phyloP scores from a whole-genome alignment of 2,797 vertebrate genomes.

The Falco peregrinus region DNA sequence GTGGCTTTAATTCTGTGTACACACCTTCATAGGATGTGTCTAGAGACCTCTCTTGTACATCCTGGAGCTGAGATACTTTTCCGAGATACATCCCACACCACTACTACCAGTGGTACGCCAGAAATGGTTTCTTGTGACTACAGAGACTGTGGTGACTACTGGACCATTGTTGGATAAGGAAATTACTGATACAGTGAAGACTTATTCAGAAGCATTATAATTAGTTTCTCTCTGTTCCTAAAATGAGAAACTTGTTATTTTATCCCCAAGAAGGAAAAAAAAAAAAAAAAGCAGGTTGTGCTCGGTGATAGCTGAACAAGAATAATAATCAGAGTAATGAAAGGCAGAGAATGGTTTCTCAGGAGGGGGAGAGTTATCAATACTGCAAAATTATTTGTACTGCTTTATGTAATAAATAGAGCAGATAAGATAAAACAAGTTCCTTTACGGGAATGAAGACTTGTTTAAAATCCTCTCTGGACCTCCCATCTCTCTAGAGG shows the following conservation, averaged over 20 bases:
- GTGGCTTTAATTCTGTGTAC: neutral
- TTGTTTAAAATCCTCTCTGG: neutral
- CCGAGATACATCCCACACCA: neutral
- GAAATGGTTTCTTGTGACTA: neutral
- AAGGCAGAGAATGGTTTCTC: fast-evolving
- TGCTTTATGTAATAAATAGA: neutral
- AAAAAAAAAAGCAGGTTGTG: neutral
- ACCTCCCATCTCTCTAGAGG: neutral
- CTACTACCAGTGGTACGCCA: neutral
- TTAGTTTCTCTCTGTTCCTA: neutral
- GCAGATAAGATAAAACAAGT: neutral
- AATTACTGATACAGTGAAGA: neutral
- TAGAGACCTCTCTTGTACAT: neutral
- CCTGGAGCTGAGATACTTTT: neutral
- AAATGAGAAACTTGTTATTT: neutral
- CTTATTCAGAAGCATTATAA: neutral
- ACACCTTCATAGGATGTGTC: fast-evolving
- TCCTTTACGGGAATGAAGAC: neutral
- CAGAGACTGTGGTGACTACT: neutral
- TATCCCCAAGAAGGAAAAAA: neutral
- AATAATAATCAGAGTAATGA: neutral
- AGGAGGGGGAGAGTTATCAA: neutral
- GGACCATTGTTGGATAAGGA: neutral
- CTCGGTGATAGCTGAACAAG: neutral
- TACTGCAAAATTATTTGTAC: neutral